These are phyloP conservation scores for Nemurella pictetii DNA, from an alignment of 2,888 invertebrate genomes.

Conservation along the genomic window DNA sequence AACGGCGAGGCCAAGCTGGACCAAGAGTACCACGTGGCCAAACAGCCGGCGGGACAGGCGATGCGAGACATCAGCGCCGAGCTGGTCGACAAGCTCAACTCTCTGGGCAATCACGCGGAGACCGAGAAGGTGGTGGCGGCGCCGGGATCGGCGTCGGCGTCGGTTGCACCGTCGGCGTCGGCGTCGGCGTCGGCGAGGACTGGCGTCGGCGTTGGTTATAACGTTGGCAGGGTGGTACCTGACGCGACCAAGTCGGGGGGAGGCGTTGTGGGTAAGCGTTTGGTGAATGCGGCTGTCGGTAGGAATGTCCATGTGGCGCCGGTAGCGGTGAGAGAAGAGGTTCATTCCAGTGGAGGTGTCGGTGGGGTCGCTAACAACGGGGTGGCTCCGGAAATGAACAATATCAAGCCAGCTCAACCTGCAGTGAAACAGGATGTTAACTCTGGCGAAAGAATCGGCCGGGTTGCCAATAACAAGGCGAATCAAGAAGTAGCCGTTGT, in stretches of 20 bases:
- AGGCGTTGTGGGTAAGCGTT: neutral
- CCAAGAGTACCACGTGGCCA: neutral
- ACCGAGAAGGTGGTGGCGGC: neutral
- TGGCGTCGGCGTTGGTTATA: neutral
- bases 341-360: neutral
- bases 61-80: neutral
- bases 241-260: neutral
- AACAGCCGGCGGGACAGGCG: neutral
- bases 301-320: neutral
- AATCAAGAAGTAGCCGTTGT: no score
- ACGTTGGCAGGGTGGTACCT: neutral
- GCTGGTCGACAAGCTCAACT: neutral
- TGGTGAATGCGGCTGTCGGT: neutral
- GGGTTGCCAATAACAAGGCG: no score
- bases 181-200: neutral
- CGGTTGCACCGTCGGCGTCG: neutral
- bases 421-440: no score
- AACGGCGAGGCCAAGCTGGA: neutral
- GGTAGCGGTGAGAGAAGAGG: neutral
- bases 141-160: neutral
- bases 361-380: neutral
- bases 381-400: no score
- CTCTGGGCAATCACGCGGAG: neutral
- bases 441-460: no score
- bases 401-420: no score